Conservation (phyloP, 2,888 invertebrate species). For the Trimorus sp. region DNA sequence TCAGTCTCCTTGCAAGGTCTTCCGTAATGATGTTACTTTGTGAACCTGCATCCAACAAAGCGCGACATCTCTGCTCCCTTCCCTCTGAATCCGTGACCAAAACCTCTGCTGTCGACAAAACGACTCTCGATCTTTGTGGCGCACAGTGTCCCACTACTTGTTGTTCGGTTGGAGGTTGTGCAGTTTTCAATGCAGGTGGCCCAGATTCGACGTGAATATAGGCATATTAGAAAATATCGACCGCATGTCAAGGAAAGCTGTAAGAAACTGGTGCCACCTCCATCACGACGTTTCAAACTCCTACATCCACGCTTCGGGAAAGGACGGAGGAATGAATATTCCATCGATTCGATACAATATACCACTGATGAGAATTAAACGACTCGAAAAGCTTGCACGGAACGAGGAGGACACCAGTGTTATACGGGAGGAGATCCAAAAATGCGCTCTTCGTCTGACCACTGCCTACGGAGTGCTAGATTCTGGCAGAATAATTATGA, state of each 20-base stretch:
- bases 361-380: neutral
- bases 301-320: constrained; percentile 66
- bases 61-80: constrained; percentile 24
- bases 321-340: constrained; percentile 25
- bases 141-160: too few relatives aligned
- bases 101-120: constrained; percentile 18
- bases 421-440: neutral
- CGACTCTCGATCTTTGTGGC: neutral
- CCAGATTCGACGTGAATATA: constrained; percentile 63
- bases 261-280: constrained; percentile 73
- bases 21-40: constrained; percentile 24
- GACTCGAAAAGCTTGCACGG: neutral
- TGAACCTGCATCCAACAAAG: constrained; percentile 20
- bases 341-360: neutral
- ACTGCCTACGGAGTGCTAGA: too few relatives aligned
- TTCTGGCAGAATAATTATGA: neutral
- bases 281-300: constrained; percentile 74
- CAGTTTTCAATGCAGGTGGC: too few relatives aligned
- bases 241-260: constrained; percentile 69
- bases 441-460: too few relatives aligned
- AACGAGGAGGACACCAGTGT: neutral
- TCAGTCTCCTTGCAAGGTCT: neutral
- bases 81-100: constrained; percentile 20
- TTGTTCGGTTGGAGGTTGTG: too few relatives aligned
- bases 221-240: constrained; percentile 74